Conservation (phyloP, 2,113 vertebrate genomes). For the Aleadryas rufinucha region DNA sequence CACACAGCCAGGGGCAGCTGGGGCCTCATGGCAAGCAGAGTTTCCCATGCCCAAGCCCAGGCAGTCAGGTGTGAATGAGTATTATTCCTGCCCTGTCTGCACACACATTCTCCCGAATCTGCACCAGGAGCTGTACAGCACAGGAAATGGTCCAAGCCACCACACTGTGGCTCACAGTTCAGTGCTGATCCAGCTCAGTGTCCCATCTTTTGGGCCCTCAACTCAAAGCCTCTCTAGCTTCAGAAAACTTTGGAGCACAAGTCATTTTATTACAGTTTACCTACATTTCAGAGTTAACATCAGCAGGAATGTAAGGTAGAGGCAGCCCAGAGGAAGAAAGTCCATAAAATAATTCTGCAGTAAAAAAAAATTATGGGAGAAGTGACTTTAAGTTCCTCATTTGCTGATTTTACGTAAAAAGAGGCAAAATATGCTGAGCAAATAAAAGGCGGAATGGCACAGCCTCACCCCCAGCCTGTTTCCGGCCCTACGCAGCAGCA, state of each 20-base stretch:
- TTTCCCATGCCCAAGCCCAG: background rate
- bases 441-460: background rate
- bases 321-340: background rate
- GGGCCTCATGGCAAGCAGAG: background rate
- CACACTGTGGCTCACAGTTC: background rate
- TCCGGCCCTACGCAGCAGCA: background rate
- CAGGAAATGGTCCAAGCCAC: background rate
- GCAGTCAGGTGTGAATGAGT: background rate
- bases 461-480: slow-evolving; percentile 17
- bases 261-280: background rate
- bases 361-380: background rate
- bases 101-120: background rate
- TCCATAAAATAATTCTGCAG: background rate
- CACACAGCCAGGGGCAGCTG: background rate
- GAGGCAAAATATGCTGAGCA: slow-evolving; percentile 35
- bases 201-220: background rate
- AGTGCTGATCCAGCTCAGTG: background rate
- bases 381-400: background rate
- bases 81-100: background rate
- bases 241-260: background rate
- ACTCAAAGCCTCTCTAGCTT: background rate
- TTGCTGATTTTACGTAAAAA: background rate
- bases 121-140: background rate
- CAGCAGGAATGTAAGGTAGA: background rate
- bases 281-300: background rate